phyloP scores from a whole-genome alignment of 2,888 invertebrate genomes.

The Watsonalla binaria region DNA sequence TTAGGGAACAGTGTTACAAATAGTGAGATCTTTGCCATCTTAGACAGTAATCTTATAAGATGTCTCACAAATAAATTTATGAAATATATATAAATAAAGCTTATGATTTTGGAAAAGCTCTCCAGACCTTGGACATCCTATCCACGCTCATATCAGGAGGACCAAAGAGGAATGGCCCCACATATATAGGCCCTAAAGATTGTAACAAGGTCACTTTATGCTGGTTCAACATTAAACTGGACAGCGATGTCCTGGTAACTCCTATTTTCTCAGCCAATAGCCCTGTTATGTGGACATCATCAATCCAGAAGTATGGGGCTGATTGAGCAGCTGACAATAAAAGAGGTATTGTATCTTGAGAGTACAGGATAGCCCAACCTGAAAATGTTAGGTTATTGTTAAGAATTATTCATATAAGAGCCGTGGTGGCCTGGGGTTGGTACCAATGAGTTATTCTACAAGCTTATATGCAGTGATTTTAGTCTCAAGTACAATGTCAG shows the following conservation, averaged over 20 bases:
- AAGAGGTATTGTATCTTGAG: slow-evolving; percentile 78
- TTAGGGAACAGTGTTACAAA: too few relatives aligned
- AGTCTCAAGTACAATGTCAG: too few relatives aligned
- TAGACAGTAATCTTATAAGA: too few relatives aligned
- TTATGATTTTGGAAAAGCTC: slow-evolving; percentile 36
- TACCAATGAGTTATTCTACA: too few relatives aligned
- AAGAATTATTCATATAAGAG: neutral
- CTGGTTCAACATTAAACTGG: slow-evolving; percentile 53
- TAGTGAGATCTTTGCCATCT: too few relatives aligned
- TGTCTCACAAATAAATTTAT: too few relatives aligned
- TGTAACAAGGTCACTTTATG: slow-evolving; percentile 35
- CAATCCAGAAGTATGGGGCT: slow-evolving; percentile 88
- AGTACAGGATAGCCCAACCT: slow-evolving; percentile 82
- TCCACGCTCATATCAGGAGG: slow-evolving; percentile 68
- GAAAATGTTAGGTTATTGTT: slow-evolving; percentile 13
- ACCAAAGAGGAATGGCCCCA: slow-evolving; percentile 73
- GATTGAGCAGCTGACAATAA: slow-evolving; percentile 80
- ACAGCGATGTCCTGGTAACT: slow-evolving; percentile 75
- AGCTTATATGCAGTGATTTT: too few relatives aligned
- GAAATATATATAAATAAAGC: neutral
- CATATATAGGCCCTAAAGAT: slow-evolving; percentile 30
- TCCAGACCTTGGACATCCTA: slow-evolving; percentile 74
- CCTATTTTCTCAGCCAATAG: slow-evolving; percentile 77
- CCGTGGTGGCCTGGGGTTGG: too few relatives aligned
- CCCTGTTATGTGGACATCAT: slow-evolving; percentile 89